Evolutionary conservation across 2,797 vertebrate genomes (phyloP).

Genomic region (Nyctibius grandis): DNA sequence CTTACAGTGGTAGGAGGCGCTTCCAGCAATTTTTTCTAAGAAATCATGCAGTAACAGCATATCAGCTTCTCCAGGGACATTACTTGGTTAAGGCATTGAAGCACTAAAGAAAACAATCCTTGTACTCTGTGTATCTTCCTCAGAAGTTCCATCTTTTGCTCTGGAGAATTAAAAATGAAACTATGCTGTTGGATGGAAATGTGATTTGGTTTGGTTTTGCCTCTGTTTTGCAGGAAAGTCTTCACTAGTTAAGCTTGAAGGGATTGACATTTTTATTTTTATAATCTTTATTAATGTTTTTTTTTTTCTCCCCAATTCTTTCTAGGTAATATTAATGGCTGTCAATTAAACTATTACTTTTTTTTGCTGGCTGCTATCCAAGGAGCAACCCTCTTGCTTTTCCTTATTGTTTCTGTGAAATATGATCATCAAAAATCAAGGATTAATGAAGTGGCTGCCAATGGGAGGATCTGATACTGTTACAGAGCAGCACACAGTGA

Average conservation of each 20-base stretch:
- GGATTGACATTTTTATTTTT: neutral
- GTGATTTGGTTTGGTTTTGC: neutral
- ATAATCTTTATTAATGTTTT: neutral
- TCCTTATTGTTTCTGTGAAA: conserved; percentile 90
- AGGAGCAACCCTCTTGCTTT: conserved; percentile 89
- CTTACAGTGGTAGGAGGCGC: neutral
- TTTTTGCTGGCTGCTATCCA: conserved; percentile 95
- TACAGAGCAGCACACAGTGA: neutral
- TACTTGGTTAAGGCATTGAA: neutral
- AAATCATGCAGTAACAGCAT: neutral
- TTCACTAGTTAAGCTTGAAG: neutral
- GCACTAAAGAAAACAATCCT: neutral
- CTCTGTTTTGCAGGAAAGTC: neutral
- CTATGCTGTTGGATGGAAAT: neutral
- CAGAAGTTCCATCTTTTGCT: neutral
- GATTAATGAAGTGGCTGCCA: neutral
- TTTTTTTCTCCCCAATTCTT: neutral
- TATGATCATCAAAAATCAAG: conserved; percentile 82
- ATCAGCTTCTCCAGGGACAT: neutral
- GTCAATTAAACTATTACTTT: conserved; percentile 94
- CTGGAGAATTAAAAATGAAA: neutral
- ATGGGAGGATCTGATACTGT: conserved; percentile 58
- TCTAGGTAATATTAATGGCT: conserved; percentile 94
- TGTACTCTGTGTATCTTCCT: neutral
- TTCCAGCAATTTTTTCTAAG: neutral